Conservation (phyloP, 2,113 vertebrate genomes). For the Blennius ocellaris region DNA sequence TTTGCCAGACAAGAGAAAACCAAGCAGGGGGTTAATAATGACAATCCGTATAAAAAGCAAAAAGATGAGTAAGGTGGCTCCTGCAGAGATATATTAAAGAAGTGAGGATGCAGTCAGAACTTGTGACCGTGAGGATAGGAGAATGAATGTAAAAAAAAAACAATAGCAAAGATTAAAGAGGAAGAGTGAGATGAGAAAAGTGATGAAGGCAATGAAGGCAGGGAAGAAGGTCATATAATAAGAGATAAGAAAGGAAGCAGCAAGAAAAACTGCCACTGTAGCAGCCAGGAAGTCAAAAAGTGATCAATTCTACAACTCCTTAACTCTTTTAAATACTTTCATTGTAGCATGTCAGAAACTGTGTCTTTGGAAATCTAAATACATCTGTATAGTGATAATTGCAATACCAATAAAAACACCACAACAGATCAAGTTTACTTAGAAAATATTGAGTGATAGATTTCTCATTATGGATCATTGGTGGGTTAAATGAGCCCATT, state of each 20-base stretch:
- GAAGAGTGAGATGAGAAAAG: neutral
- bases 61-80: neutral
- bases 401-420: neutral
- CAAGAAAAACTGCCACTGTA: neutral
- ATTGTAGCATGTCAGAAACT: too few relatives aligned
- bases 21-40: constrained; percentile 25
- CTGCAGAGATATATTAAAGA: neutral
- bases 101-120: neutral
- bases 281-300: neutral
- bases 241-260: neutral
- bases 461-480: neutral
- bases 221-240: neutral
- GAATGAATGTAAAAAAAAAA: neutral
- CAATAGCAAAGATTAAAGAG: neutral
- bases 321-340: too few relatives aligned
- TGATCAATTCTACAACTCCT: neutral
- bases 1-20: constrained; percentile 9
- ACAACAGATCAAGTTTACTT: neutral
- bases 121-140: neutral
- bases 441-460: neutral
- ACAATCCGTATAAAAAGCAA: constrained; percentile 1
- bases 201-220: neutral
- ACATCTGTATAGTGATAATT: neutral
- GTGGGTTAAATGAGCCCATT: constrained; percentile 1
- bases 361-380: too few relatives aligned